Conservation (phyloP, 2,113 vertebrate genomes). For the Turdus rufiventris region DNA sequence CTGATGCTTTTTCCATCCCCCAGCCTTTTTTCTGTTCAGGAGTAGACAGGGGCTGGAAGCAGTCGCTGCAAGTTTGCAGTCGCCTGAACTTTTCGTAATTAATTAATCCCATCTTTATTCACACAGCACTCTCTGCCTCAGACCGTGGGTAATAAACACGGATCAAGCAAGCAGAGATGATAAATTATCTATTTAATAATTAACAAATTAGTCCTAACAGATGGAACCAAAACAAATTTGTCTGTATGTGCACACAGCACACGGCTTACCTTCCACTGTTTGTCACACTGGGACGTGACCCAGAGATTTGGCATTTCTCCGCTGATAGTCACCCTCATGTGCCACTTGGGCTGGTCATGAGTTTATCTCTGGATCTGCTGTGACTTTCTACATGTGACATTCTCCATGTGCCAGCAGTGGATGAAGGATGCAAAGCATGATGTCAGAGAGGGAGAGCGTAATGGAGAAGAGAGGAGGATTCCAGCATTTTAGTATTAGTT, state of each 20-base stretch:
- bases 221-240: slow-evolving; percentile 70
- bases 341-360: background rate
- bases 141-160: slow-evolving; percentile 70
- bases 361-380: background rate
- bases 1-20: background rate
- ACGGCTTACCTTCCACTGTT: background rate
- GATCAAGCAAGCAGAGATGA: slow-evolving; percentile 66
- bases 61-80: background rate
- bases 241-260: slow-evolving; percentile 25
- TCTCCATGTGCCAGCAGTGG: background rate
- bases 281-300: background rate
- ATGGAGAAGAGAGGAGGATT: background rate
- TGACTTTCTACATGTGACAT: background rate
- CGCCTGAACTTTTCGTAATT: slow-evolving; percentile 59
- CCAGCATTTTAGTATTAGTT: background rate
- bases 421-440: background rate
- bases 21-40: background rate
- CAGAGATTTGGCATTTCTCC: background rate
- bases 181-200: slow-evolving; percentile 75
- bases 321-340: background rate
- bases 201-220: slow-evolving; percentile 76
- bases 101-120: slow-evolving; percentile 72
- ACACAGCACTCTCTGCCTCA: slow-evolving; percentile 52
- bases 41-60: background rate
- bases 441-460: background rate